A percentile compares a stretch with the other conserved stretches of the same genome.
phyloP scores from a whole-genome alignment of 2,113 vertebrate species.

The Leiothrix lutea region DNA sequence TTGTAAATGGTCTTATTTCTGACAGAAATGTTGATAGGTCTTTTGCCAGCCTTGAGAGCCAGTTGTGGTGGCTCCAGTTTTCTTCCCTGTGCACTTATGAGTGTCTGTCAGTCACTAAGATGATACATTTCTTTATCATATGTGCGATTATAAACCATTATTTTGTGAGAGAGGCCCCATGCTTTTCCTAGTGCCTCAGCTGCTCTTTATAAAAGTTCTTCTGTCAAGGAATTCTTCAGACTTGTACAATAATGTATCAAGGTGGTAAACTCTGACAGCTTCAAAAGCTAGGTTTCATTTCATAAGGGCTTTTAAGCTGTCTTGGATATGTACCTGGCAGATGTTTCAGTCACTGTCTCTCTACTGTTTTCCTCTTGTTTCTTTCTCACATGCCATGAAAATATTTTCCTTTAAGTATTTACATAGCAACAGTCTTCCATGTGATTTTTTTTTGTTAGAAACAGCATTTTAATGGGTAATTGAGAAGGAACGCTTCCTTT shows the following conservation, averaged over 20 bases:
- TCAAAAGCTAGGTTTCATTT: constrained; percentile 70
- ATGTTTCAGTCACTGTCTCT: constrained; percentile 54
- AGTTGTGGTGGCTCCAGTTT: constrained; percentile 41
- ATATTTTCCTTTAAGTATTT: constrained; percentile 70
- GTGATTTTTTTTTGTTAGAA: not conserved
- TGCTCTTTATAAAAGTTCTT: constrained; percentile 66
- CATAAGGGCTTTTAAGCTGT: constrained; percentile 71
- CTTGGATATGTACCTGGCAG: constrained; percentile 56
- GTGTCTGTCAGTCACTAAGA: constrained; percentile 47
- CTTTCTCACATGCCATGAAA: constrained; percentile 60
- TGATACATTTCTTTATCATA: constrained; percentile 59
- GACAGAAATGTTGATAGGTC: constrained; percentile 63
- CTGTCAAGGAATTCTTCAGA: constrained; percentile 62
- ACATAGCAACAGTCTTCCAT: constrained; percentile 39
- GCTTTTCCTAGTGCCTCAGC: constrained; percentile 54
- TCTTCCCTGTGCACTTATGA: constrained; percentile 51
- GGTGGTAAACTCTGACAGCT: constrained; percentile 69
- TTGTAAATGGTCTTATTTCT: constrained; percentile 63
- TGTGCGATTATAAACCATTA: constrained; percentile 70
- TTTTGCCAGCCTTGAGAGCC: constrained; percentile 49
- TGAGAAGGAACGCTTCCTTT: constrained; percentile 59
- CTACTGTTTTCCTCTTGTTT: constrained; percentile 47
- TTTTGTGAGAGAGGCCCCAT: constrained; percentile 56
- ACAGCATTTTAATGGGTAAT: constrained; percentile 61
- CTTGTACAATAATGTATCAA: constrained; percentile 65